Evolutionary conservation across 2,113 vertebrate species (phyloP).

Genomic region (Polypterus bichir): DNA sequence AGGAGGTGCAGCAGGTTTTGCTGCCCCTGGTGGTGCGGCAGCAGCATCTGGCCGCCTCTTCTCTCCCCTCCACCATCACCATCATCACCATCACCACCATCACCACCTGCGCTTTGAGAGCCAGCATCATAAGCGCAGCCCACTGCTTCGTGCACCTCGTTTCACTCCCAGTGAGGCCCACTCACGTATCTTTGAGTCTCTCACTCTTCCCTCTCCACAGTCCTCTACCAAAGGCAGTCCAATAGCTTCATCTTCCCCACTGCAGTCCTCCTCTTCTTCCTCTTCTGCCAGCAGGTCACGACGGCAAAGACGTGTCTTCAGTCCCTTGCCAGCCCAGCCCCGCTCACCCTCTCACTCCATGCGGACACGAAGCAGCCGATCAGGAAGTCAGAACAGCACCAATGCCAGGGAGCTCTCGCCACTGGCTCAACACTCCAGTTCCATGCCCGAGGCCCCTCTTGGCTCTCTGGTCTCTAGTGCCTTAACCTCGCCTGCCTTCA

Average conservation of each 20-base stretch:
- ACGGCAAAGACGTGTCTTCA: slow-evolving; percentile 58
- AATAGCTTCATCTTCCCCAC: slow-evolving; percentile 49
- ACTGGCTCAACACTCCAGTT: slow-evolving; percentile 57
- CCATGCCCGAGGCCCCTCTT: slow-evolving; percentile 70
- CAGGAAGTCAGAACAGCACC: slow-evolving; percentile 45
- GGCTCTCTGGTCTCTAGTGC: slow-evolving; percentile 85
- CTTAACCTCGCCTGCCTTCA: slow-evolving; percentile 73
- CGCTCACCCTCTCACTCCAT: slow-evolving; percentile 91
- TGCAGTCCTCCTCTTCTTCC: slow-evolving; percentile 48
- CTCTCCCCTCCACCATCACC: slow-evolving; percentile 56
- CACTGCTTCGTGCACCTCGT: slow-evolving; percentile 75
- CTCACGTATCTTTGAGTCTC: slow-evolving; percentile 90
- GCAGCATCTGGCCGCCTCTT: slow-evolving; percentile 68
- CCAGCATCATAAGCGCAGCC: slow-evolving; percentile 75
- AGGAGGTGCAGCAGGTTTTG: slow-evolving; percentile 30
- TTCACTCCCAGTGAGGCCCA: slow-evolving; percentile 95
- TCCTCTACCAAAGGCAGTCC: slow-evolving; percentile 56
- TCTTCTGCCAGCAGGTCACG: slow-evolving; percentile 49
- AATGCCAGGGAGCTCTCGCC: slow-evolving; percentile 53
- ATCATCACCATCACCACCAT: slow-evolving; percentile 35
- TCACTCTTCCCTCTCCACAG: slow-evolving; percentile 57
- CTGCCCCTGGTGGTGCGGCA: slow-evolving; percentile 24
- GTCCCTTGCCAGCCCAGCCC: slow-evolving; percentile 62
- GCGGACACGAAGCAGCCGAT: slow-evolving; percentile 86
- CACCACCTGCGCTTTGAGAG: slow-evolving; percentile 65